Evolutionary conservation across 2,888 invertebrate species (phyloP), one percentile per base, ranked within the genome.

Genomic region (Calephelis perditalis): DNA sequence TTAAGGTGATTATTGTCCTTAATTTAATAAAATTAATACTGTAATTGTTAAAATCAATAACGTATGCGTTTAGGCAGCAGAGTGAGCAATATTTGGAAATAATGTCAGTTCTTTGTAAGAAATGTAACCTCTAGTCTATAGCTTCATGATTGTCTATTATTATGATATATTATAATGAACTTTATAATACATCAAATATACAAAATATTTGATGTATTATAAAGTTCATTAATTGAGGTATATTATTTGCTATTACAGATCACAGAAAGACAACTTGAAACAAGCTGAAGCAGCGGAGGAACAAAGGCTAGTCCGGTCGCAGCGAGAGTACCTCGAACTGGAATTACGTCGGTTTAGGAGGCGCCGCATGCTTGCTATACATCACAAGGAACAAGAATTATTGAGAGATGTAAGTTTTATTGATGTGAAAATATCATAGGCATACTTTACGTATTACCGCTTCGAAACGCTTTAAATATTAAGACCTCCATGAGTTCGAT

Each of bases 331-430:
- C 82, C 92, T 98, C 73, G 97, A 98, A 77, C 92, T 98, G 73
- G 98, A 98, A 92, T 94, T 98, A 80, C 92, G 98, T 47, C 97
- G 98, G 82, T 98, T 97, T 87, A 94, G 96, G 62, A 94, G 98
- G 83, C 96, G 96, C 91, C 96, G 97, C 83, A 93, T 98, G 88
- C 92, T 97, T 64, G 93, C 94, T 70, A 93, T 94, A 77, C 98
- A 98, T 76, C 95, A 95, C 77, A 92, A 98, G 77, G 97, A 98
- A 80, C 96, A 97, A 88, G 97, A 98, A 79, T 91, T 98, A 72
- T 91, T 98, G 68, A 91, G 96, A 73, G 98, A 97, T 93, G 97
- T 96, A 79, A 75, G 89, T 71, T 7, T 43, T 9, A 8, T 58
- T 40, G 9, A 5, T 1, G 12, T 37, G n/a, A 12, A 47, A 15